Base-by-base conservation (phyloP, 2,888 invertebrate species). In the Trachelus troglodyta region DNA sequence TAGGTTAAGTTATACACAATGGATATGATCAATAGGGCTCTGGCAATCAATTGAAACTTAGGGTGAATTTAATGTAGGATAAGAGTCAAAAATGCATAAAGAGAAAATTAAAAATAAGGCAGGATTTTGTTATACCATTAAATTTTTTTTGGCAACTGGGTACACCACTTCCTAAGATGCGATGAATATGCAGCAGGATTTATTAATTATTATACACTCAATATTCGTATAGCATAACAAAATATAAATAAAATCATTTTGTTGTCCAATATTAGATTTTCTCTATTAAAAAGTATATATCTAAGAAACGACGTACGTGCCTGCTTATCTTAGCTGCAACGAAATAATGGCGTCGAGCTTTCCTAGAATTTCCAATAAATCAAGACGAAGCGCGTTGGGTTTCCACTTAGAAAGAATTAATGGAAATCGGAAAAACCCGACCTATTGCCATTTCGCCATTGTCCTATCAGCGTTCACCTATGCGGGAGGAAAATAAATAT, bases 151-250 rank as follows among this genome's bases (percentile, higher is more conserved):
- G 74, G 30, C 74, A 34, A 34, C 74, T 35, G 15, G 76, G 73
- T 31, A 34, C 74, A 77, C 68, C 69, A 77, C 30, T 30, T 71
- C 30, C 34, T n/a, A 23, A 34, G 31, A 69, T 73, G 74, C 56
- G 69, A 77, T 35, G 75, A 77, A 77, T 75, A 77, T 77, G 77
- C 77, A 75, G 77, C 77, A 77, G 75, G 71, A 77, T 77, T 77
- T 77, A 77, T 77, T 77, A 33, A 75, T 15, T 34, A 71, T 77
- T 75, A 71, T 71, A 75, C 71, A 77, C 75, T 69, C 37, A 75
- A 75, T 71, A 40, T 75, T 34, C 31, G 31, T 69, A 75, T 75
- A 77, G 75, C 75, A 71, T 77, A 77, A 77, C 71, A 69, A 77
- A 75, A 77, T 75, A 71, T 71, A 69, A 75, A 77, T 77, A 77